Evolutionary conservation across 2,888 invertebrate species (phyloP).

Genomic region (Drosophila prostipennis): DNA sequence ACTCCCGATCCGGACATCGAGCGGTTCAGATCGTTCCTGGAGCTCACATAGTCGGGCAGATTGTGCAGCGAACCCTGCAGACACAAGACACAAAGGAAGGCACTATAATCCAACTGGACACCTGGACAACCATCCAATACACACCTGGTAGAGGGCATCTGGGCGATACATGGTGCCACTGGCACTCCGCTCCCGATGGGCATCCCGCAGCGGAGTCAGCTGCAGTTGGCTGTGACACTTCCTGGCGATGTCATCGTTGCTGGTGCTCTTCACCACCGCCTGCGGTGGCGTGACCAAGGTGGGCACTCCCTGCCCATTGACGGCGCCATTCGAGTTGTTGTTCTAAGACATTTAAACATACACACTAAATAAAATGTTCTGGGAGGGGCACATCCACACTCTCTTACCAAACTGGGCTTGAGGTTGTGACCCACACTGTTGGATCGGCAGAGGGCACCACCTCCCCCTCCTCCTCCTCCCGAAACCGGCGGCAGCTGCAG

Average conservation of each 20-base stretch:
- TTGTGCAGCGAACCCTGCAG: constrained; percentile 85
- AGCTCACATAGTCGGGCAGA: constrained; percentile 85
- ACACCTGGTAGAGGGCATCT: constrained; percentile 95
- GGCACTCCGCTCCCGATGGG: constrained; percentile 84
- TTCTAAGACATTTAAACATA: constrained; percentile 54
- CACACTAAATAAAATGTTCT: no score
- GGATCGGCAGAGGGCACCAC: constrained; percentile 76
- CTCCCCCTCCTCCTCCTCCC: constrained; percentile 21
- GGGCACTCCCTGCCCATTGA: constrained; percentile 62
- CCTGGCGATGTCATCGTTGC: constrained; percentile 83
- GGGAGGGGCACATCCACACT: no score
- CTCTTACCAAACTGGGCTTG: constrained; percentile 68
- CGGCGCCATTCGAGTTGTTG: constrained; percentile 71
- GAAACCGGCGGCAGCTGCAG: constrained; percentile 66
- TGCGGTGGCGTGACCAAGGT: constrained; percentile 13
- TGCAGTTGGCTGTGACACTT: constrained; percentile 90
- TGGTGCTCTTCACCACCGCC: constrained; percentile 62
- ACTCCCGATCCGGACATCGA: constrained; percentile 80
- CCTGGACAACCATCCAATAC: not conserved
- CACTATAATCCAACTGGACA: no score
- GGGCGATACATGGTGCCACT: constrained; percentile 93
- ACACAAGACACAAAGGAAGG: not conserved
- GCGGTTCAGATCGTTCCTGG: constrained; percentile 84
- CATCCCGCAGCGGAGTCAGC: constrained; percentile 71
- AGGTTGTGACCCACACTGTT: constrained; percentile 81